Base-by-base conservation (phyloP, 30 jellyfish, hydroid and myxozoan species). In the Cassiopea xamachana region DNA sequence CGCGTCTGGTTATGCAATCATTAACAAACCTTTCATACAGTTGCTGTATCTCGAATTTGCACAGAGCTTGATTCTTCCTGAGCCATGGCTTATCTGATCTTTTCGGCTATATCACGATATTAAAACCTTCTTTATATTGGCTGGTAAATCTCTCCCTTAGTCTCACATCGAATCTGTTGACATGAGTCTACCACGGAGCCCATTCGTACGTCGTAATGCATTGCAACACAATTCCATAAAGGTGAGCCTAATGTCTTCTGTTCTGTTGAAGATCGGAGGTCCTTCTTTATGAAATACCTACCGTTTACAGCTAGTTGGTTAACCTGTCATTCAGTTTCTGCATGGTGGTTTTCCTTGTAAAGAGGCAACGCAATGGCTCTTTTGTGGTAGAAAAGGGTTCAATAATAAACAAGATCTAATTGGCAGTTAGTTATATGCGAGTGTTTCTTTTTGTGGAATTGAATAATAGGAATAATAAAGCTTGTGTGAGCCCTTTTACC, bases 161-260 rank as follows among this genome's bases (percentile, higher is more conserved):
- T 71, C 80, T 71, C 17, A 71, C 27, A 14, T 27, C 39, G 46
- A 68, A 44, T 68, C 48, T 45, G 75, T 55, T 48, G 87, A 2
- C 87, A 78, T 78, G 87, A 60, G 48, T 78, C 51, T 78, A 2
- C 58, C 74, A 49, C 45, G 85, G 51, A 78, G 87, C 27, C 87
- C 87, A 8, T 78, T 48, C 75, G 3, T 78, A 47, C 87, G 73
- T 45, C 69, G 87, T 15, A 51, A 8, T n/a, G 71, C n/a, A 51
- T 39, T 13, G 19, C 75, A 78, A 13, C 50, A 43, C 69, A 39
- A 15, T 19, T 17, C 12, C 39, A 2, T 51, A 43, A 78, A 78
- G 87, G 87, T 78, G 87, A 78, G 87, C 87, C 80, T 19, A 4
- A 15, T 43, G 80, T 71, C 15, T 71, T 71, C 43, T 9, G 27